Conservation (phyloP, 2,888 invertebrate species). For the Polia nebulosa region DNA sequence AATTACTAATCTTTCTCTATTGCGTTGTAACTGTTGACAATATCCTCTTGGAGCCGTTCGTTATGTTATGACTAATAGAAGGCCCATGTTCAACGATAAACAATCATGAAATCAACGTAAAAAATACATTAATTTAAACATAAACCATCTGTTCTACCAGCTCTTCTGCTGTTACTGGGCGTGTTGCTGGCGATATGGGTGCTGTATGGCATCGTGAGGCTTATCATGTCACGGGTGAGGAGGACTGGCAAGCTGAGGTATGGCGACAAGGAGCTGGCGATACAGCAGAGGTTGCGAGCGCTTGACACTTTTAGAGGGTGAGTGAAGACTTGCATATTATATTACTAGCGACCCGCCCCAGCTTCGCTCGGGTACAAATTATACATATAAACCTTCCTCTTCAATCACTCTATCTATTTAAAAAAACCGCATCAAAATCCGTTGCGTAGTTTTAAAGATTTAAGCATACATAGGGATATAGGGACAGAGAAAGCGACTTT, state of each 20-base stretch:
- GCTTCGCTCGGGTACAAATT: too few relatives aligned
- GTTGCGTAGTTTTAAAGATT: too few relatives aligned
- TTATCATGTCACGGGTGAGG: constrained; percentile 85
- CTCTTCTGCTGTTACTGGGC: constrained; percentile 82
- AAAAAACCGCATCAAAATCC: too few relatives aligned
- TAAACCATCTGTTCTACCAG: constrained; percentile 62
- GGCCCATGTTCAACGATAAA: too few relatives aligned
- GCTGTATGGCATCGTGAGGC: constrained; percentile 80
- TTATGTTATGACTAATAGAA: too few relatives aligned
- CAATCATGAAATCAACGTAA: too few relatives aligned
- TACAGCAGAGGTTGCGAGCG: constrained; percentile 90
- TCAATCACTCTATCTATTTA: too few relatives aligned
- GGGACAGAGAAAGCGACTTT: too few relatives aligned
- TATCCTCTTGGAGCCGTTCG: too few relatives aligned
- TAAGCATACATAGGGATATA: too few relatives aligned
- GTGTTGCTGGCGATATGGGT: constrained; percentile 81
- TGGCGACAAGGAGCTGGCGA: constrained; percentile 88
- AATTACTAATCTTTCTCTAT: background rate
- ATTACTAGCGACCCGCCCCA: too few relatives aligned
- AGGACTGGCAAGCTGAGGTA: constrained; percentile 86
- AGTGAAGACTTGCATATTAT: constrained; percentile 55
- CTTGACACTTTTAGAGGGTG: constrained; percentile 96
- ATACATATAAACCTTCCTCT: too few relatives aligned
- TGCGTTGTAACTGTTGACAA: background rate
- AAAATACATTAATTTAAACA: background rate